Conservation (phyloP, 2,888 invertebrate genomes). For the Eubasilissa splendida region DNA sequence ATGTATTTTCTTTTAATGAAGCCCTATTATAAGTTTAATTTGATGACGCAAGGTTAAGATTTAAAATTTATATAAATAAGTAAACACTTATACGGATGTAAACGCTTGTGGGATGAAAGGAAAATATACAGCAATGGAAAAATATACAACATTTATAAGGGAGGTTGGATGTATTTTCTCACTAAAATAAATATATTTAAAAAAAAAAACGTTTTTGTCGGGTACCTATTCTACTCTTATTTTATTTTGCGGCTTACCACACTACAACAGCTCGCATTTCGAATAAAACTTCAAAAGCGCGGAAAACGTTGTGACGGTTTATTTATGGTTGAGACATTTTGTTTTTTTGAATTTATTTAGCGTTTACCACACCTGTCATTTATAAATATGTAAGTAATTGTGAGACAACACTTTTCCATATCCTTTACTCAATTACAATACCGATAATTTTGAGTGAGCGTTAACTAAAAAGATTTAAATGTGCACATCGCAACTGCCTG, state of each 20-base stretch:
- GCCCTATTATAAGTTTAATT: too few relatives aligned
- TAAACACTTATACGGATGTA: too few relatives aligned
- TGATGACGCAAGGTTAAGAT: too few relatives aligned
- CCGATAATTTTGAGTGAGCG: not conserved
- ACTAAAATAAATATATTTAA: too few relatives aligned
- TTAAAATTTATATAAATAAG: too few relatives aligned
- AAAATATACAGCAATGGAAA: too few relatives aligned
- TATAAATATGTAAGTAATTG: slow-evolving; percentile 8
- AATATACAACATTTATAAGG: too few relatives aligned
- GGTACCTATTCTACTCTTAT: not conserved
- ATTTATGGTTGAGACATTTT: slow-evolving; percentile 13
- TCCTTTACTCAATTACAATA: not conserved
- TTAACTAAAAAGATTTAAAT: not conserved
- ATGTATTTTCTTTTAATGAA: too few relatives aligned
- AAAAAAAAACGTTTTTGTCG: too few relatives aligned
- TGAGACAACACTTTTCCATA: not conserved
- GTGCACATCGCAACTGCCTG: slow-evolving; percentile 3
- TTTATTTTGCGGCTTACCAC: slow-evolving; percentile 13
- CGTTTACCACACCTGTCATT: not conserved
- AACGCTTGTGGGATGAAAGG: too few relatives aligned
- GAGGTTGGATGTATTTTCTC: too few relatives aligned
- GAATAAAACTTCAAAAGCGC: slow-evolving; percentile 49
- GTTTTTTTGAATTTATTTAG: slow-evolving; percentile 16
- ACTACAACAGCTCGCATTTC: slow-evolving; percentile 19
- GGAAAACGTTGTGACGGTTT: slow-evolving; percentile 45